Percentiles rank a stretch among this genome's conserved stretches.
phyloP scores from a whole-genome alignment of 2,797 vertebrate species.

The Muraenolepis orangiensis region DNA sequence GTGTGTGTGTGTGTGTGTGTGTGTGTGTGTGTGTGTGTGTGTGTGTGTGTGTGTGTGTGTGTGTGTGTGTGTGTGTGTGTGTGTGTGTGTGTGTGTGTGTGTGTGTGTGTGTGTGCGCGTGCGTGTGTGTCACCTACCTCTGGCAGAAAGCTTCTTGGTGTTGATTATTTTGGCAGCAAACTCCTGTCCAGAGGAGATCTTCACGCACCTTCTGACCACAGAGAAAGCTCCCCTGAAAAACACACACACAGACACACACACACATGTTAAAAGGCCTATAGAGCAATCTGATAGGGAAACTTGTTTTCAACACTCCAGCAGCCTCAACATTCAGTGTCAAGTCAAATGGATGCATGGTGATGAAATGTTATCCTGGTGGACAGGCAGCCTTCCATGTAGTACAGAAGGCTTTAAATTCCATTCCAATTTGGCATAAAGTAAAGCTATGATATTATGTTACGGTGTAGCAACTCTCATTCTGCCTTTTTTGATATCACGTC shows the following conservation, averaged over 20 bases:
- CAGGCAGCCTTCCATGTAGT: neutral
- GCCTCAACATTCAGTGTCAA: neutral
- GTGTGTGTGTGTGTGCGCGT: slow-evolving; percentile 3
- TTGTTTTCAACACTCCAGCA: neutral
- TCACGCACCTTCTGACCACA: slow-evolving; percentile 93
- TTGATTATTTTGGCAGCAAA: slow-evolving; percentile 99
- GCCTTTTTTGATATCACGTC: neutral
- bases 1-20: slow-evolving; percentile 11
- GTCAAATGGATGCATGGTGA: neutral
- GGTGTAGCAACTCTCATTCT: neutral
- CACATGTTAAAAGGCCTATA: neutral
- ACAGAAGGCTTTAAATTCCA: neutral
- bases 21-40: slow-evolving; percentile 9
- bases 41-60: neutral
- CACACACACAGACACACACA: slow-evolving; percentile 23
- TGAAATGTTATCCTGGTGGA: neutral
- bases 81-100: slow-evolving; percentile 6
- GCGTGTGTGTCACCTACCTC: slow-evolving; percentile 75
- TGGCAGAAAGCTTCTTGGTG: slow-evolving; percentile 96
- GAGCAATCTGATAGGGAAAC: neutral
- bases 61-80: neutral
- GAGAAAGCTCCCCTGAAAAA: slow-evolving; percentile 91
- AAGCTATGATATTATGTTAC: neutral
- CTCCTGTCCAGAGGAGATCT: slow-evolving; percentile 93
- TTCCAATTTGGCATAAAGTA: neutral